A percentile compares a stretch with the other conserved stretches of the same genome.
These are phyloP conservation scores for Kradibia gibbosae DNA, from an alignment of 1,140 invertebrate genomes.

Conservation along the genomic window DNA sequence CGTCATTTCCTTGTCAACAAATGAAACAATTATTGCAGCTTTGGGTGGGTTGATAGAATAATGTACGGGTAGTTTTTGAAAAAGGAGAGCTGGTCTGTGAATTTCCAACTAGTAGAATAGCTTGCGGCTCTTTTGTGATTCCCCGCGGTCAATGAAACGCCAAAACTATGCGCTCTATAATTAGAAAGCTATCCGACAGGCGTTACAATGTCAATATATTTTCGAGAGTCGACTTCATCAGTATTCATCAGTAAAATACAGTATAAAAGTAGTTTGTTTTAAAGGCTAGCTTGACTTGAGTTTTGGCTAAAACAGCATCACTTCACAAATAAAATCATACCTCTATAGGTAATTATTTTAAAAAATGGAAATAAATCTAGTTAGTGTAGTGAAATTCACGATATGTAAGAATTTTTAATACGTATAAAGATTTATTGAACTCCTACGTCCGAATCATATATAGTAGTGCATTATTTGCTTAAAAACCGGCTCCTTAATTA, in stretches of 20 bases:
- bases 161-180: background rate
- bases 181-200: background rate
- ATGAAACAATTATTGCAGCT: no score
- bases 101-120: no score
- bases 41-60: no score
- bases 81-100: no score
- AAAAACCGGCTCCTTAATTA: background rate
- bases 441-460: background rate
- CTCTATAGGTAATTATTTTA: no score
- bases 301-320: background rate
- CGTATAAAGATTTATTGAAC: background rate
- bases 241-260: background rate
- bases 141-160: background rate
- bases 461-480: background rate
- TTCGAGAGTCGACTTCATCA: background rate
- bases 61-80: no score
- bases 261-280: background rate
- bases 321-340: no score
- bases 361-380: background rate
- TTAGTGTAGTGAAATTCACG: background rate
- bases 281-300: background rate
- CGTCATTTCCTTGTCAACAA: no score
- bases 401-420: background rate
- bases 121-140: background rate
- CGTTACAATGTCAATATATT: no score